Base-by-base conservation (phyloP, 2,113 vertebrate species). In the Paramormyrops kingsleyae region DNA sequence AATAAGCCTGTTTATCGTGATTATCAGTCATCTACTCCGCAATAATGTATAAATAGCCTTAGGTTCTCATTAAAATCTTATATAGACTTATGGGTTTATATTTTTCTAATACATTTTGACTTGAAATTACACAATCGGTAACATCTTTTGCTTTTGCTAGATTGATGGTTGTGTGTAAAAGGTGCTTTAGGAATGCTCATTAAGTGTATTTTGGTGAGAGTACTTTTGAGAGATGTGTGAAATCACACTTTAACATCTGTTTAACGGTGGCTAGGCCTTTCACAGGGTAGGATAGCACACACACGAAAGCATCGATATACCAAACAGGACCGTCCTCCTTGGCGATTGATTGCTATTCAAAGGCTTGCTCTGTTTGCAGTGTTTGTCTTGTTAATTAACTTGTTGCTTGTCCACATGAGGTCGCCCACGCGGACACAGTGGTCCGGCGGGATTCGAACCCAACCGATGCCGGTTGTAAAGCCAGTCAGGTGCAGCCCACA, bases 311-410 rank as follows among this genome's bases (percentile, higher is more conserved):
- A 74, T 83, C 21, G 21, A 70, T 89, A 42, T 39, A 35, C 44
- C 19, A 24, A 39, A 83, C 70, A 80, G 70, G 88, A 31, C 49
- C 49, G 3, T n/a, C 46, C 24, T 74, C 62, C 44, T 62, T 74
- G 39, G 44, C 15, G 17, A 47, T 19, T 88, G 62, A 88, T 62
- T 62, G n/a, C 62, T 1, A 74, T 42, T 88, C 49, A 89, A 53
- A 83, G 88, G 47, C 42, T 50, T 49, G 52, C 21, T 24, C 12
- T 9, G 5, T 89, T 80, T 89, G 35, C 27, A 39, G 21, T 44
- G 88, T 56, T 89, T 83, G 19, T 89, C 50, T 83, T 89, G 74
- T 83, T 89, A 89, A 89, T 89, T 80, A 83, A 83, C 88, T 89
- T 74, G 19, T 39, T 83, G 47, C 50, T 35, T 89, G 88, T 74